Base-by-base conservation (phyloP, 2,888 invertebrate genomes). In the Emesis russula region DNA sequence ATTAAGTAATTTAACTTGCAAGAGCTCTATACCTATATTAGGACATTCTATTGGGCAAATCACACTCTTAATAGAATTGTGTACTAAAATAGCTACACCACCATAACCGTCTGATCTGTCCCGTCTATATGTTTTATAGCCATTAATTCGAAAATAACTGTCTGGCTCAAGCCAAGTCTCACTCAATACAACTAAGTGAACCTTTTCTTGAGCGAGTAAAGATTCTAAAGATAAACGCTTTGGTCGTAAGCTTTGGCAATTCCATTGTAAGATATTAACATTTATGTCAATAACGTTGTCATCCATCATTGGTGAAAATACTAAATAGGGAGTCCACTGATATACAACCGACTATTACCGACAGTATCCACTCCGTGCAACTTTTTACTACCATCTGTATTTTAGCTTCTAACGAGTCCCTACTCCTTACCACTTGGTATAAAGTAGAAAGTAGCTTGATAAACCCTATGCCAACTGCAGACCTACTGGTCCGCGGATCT, bases 261-360 rank as follows among this genome's bases (percentile, higher is more conserved):
- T 86, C 82, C 86, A 86, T 11, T 86, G 79, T 31, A 78, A 9
- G 41, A 73, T 38, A 31, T 41, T 44, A 81, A 48, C 44, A 48
- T 48, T 48, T 48, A 15, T 48, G 15, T 48, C 5, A 48, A 48
- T 48, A 4, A 5, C 5, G 1, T n/a, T 7, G 58, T 58, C 2
- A 58, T 58, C 58, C 58, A 18, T 58, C 18, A 58, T 58, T 58
- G n/a, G 58, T 2, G 18, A 58, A 58, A 58, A 18, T 18, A 7
- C 7, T 58, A 18, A n/a, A 18, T 7, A 53, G 4, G n/a, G 53
- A n/a, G 53, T 53, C 53, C 53, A 53, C n/a, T n/a, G 48, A 48
- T 15, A 48, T 48, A 48, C 48, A 15, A 48, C 48, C 15, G 15
- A 48, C 15, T 15, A 48, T 48, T 48, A 58, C 58, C 6, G 58